phyloP scores from a whole-genome alignment of 2,113 vertebrate species.

The Leucosticte australis region DNA sequence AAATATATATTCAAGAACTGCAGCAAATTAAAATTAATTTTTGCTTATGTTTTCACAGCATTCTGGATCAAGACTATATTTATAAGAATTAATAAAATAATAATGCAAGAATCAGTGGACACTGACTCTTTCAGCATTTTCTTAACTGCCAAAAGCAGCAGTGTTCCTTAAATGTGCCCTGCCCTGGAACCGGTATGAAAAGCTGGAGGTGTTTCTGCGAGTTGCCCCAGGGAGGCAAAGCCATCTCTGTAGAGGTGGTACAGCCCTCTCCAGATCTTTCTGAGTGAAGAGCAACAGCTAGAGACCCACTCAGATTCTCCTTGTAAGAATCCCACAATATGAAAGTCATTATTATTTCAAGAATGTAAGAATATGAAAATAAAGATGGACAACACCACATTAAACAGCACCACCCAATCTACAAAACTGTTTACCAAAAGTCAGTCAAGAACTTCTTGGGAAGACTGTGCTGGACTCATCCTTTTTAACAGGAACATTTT shows the following conservation, averaged over 20 bases:
- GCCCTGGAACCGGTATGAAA: accelerated
- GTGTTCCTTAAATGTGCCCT: neutral
- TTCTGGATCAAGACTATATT: neutral
- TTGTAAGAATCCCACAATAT: neutral
- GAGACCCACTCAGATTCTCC: neutral
- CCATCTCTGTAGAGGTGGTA: neutral
- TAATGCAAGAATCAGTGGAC: neutral
- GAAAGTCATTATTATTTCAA: neutral
- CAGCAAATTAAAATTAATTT: neutral
- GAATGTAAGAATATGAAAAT: neutral
- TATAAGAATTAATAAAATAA: neutral
- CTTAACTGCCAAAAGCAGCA: neutral
- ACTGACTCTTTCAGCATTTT: neutral
- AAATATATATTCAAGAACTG: neutral
- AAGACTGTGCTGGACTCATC: neutral
- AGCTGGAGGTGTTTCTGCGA: neutral
- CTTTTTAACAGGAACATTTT: neutral
- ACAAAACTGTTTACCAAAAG: neutral
- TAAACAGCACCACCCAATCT: neutral
- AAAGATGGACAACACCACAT: neutral
- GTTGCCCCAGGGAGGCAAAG: no score
- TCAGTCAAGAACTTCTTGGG: neutral
- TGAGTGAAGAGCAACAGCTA: neutral
- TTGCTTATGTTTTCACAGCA: neutral
- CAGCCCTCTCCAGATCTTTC: neutral